Evolutionary conservation across 2,113 vertebrate species (phyloP), one percentile per base, ranked within the genome.

Genomic region (Centropristis striata): DNA sequence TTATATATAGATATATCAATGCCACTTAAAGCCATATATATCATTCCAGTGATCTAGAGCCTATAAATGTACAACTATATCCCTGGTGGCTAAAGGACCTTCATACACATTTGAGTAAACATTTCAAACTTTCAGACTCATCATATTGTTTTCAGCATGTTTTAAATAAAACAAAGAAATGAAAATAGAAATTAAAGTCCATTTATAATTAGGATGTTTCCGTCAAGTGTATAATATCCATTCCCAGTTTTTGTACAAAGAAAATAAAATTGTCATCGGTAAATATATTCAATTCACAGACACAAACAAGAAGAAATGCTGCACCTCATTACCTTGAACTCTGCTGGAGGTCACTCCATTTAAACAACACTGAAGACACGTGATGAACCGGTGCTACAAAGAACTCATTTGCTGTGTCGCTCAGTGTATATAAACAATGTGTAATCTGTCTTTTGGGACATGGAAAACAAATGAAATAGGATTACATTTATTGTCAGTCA

Each of bases 31-130:
- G 93, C 90, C 91, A 93, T 88, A 78, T 71, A 92, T 92, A 91
- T 95, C 92, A 94, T 93, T 94, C 94, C 91, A 91, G 90, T 93
- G 91, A 93, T 92, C 92, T 94, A 94, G 86, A 92, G 85, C 83
- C 90, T 93, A 92, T 93, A 90, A 91, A 94, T 94, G 87, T 94
- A 95, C 94, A 95, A 90, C 87, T 94, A 93, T 75, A 92, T 90
- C 88, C 90, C 85, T 88, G 90, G 89, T 88, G 89, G 89, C 88
- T 94, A 90, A 92, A 90, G 78, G 86, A 93, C 89, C 92, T 88
- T 83, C 88, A 81, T 81, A 94, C 91, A 95, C 92, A 93, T 91
- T 86, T 83, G 72, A 88, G 87, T 92, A 88, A 92, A 93, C 90
- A 92, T 90, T 90, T 92, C 82, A 91, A 63, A 90, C 65, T 85